Evolutionary conservation across 2,797 vertebrate genomes (phyloP).

Genomic region (Pipistrellus pygmaeus): DNA sequence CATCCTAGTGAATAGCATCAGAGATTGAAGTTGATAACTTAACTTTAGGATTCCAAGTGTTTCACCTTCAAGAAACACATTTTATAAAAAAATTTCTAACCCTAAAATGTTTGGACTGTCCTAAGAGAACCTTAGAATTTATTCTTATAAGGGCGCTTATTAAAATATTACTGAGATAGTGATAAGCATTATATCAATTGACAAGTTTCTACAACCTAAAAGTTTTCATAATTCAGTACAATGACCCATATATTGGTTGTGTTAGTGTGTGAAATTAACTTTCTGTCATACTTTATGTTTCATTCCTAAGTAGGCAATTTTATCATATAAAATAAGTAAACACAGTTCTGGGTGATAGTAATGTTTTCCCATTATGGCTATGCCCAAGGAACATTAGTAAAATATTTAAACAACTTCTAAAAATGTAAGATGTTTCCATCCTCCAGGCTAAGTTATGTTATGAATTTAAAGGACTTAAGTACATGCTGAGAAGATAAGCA

Average conservation of each 20-base stretch:
- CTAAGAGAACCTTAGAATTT: neutral
- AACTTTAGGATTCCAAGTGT: neutral
- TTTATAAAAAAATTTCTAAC: neutral
- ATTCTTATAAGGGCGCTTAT: neutral
- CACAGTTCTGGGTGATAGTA: neutral
- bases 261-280: constrained; percentile 22
- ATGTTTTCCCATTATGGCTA: constrained; percentile 33
- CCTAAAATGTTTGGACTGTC: neutral
- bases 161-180: constrained; percentile 33
- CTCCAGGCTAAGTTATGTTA: constrained; percentile 35
- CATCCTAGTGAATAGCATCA: neutral
- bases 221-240: neutral
- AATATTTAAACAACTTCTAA: constrained; percentile 50
- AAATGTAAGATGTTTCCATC: constrained; percentile 14
- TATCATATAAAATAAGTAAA: constrained; percentile 31
- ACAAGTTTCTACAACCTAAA: neutral
- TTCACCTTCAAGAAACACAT: constrained; percentile 39
- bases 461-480: neutral
- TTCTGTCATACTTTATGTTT: neutral
- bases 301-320: constrained; percentile 23
- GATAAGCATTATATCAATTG: neutral
- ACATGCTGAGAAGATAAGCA: neutral
- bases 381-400: neutral
- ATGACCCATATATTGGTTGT: neutral
- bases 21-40: neutral